These are phyloP conservation scores for Tanypteryx hageni DNA, from an alignment of 2,888 invertebrate genomes.

Conservation along the genomic window DNA sequence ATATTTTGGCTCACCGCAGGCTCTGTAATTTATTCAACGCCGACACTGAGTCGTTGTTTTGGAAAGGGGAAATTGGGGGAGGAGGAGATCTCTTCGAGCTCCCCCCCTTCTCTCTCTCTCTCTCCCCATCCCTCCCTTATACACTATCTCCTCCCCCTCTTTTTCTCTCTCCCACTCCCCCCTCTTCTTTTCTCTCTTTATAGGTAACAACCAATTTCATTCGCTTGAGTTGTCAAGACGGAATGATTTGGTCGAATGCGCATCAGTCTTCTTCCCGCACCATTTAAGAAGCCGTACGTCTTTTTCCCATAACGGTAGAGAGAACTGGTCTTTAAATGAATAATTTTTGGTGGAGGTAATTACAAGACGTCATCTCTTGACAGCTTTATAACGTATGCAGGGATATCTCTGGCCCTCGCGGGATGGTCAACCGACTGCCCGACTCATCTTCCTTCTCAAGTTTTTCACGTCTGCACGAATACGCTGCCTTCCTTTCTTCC, in stretches of 20 bases:
- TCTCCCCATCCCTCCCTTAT: background rate
- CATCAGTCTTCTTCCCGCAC: background rate
- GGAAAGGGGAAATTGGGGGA: background rate
- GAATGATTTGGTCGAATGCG: background rate
- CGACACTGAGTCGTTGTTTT: constrained; percentile 24
- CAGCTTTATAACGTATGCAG: constrained; percentile 24
- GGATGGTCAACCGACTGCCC: no score
- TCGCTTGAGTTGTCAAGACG: background rate
- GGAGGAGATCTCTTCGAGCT: background rate
- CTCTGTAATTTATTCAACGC: constrained; percentile 51
- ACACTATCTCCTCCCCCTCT: background rate
- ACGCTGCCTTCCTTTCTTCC: no score
- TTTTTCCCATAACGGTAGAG: constrained; percentile 9
- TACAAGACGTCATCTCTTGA: constrained; percentile 19
- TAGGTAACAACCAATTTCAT: constrained; percentile 25
- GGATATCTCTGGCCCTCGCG: no score
- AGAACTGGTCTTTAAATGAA: background rate
- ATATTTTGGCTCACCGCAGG: constrained; percentile 27
- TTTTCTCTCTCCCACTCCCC: background rate
- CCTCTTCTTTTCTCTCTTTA: background rate
- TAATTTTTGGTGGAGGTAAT: constrained; percentile 34
- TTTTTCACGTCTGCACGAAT: no score
- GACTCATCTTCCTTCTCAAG: no score
- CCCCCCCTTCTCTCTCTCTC: background rate
- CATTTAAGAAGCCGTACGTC: constrained; percentile 31